Evolutionary conservation across 2,888 invertebrate genomes (phyloP).

Genomic region (Hydropsyche betteni): DNA sequence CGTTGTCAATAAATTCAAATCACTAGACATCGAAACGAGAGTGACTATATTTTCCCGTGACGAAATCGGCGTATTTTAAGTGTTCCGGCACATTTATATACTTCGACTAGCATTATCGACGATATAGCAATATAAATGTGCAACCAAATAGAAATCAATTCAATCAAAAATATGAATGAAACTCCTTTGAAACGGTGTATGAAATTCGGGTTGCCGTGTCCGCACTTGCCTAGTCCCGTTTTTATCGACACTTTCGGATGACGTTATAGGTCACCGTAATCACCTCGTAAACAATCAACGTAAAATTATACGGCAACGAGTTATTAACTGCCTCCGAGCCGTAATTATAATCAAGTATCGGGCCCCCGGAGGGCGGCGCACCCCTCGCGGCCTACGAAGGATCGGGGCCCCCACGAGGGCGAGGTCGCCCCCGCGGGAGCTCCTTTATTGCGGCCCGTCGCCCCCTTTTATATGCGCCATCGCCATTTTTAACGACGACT

Average conservation of each 20-base stretch:
- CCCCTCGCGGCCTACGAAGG: neutral
- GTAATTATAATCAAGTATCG: slow-evolving; percentile 52
- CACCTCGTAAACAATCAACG: slow-evolving; percentile 52
- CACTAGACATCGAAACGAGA: too few species aligned
- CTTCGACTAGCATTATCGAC: too few species aligned
- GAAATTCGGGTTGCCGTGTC: neutral
- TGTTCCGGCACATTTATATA: slow-evolving; percentile 7
- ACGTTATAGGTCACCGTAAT: slow-evolving; percentile 49
- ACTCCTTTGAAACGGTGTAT: neutral
- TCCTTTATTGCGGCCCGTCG: slow-evolving; percentile 36
- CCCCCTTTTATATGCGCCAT: slow-evolving; percentile 40
- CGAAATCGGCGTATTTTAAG: neutral
- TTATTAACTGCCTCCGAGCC: slow-evolving; percentile 49
- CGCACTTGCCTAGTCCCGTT: slow-evolving; percentile 24
- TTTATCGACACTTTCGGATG: slow-evolving; percentile 47
- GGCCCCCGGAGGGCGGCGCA: slow-evolving; percentile 9
- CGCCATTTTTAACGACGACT: slow-evolving; percentile 44
- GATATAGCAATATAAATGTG: too few species aligned
- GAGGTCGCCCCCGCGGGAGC: slow-evolving; percentile 22
- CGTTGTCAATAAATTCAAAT: neutral
- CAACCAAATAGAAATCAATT: too few species aligned
- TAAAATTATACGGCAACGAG: slow-evolving; percentile 52
- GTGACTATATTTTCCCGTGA: neutral
- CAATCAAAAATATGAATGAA: too few species aligned
- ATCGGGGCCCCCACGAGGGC: slow-evolving; percentile 7